These are phyloP conservation scores for Tricholaema leucomelas DNA, from an alignment of 2,113 vertebrate species.

Conservation along the genomic window DNA sequence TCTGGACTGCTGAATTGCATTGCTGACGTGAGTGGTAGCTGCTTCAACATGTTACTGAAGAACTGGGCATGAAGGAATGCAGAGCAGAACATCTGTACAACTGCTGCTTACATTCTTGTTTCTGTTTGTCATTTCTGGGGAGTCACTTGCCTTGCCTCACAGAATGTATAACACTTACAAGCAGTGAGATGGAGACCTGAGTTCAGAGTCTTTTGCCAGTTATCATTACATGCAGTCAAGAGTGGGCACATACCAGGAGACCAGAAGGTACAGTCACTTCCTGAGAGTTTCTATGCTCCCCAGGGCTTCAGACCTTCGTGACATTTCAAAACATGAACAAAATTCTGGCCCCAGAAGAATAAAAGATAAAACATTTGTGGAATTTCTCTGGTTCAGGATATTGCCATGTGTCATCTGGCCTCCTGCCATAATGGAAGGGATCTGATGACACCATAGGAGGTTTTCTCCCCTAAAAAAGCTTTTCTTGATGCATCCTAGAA, in stretches of 20 bases:
- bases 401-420: background rate
- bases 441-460: background rate
- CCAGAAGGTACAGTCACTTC: background rate
- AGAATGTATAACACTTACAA: background rate
- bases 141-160: background rate
- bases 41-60: background rate
- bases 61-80: background rate
- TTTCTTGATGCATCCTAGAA: background rate
- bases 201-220: background rate
- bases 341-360: background rate
- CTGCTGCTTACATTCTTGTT: background rate
- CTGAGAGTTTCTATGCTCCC: background rate
- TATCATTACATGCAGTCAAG: background rate
- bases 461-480: background rate
- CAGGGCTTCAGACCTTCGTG: background rate
- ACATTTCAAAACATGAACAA: background rate
- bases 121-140: background rate
- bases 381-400: background rate
- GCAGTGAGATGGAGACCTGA: background rate
- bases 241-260: background rate
- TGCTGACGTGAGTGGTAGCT: background rate
- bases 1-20: background rate
- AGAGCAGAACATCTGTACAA: fast-evolving
- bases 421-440: background rate
- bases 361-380: background rate